These are phyloP conservation scores for Cepphus grylle DNA, from an alignment of 2,113 vertebrate genomes.

Conservation along the genomic window DNA sequence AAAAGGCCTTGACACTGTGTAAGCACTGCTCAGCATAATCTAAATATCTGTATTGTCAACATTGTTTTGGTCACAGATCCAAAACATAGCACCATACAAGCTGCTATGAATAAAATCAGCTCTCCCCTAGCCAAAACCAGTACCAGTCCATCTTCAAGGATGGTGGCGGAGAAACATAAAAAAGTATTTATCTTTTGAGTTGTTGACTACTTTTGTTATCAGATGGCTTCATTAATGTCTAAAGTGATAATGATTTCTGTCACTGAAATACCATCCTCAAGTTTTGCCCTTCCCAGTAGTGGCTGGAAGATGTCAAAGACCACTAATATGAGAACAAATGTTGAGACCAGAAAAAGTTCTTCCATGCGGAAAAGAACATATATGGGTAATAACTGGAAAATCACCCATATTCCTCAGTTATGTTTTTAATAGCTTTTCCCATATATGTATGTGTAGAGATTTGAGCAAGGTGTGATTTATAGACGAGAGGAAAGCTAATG, in stretches of 20 bases:
- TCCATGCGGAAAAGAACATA: neutral
- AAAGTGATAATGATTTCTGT: neutral
- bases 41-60: neutral
- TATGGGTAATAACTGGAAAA: neutral
- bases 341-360: neutral
- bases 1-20: neutral
- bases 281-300: neutral
- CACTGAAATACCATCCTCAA: neutral
- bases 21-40: neutral
- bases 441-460: neutral
- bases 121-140: neutral
- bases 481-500: neutral
- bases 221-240: neutral
- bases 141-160: neutral
- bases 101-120: neutral
- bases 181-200: neutral
- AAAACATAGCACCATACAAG: neutral
- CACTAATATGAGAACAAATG: neutral
- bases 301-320: neutral
- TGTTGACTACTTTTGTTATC: neutral
- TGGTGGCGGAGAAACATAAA: neutral
- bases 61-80: neutral
- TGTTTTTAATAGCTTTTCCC: neutral
- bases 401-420: neutral
- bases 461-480: neutral